Evolutionary conservation across 1,140 invertebrate species (phyloP).

Genomic region (Radopholus similis): DNA sequence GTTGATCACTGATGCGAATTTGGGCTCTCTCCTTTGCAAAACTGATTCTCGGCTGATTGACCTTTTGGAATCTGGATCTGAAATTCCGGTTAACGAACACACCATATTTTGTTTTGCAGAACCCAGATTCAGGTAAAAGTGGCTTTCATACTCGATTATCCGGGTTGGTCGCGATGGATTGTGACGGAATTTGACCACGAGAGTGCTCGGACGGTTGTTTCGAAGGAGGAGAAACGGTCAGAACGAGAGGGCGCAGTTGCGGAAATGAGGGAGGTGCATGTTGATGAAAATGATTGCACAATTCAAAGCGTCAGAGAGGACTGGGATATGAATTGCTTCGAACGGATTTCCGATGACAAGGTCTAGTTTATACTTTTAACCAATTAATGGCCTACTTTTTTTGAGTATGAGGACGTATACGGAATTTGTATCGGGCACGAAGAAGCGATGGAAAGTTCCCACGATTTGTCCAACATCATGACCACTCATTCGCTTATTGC

Average conservation of each 20-base stretch:
- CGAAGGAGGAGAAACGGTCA: neutral
- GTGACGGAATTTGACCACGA: neutral
- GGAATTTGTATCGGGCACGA: too few relatives aligned
- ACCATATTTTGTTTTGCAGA: neutral
- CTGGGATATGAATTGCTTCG: too few relatives aligned
- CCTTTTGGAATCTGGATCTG: neutral
- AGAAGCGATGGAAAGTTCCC: too few relatives aligned
- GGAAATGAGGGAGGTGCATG: neutral
- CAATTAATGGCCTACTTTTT: too few relatives aligned
- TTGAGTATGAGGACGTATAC: too few relatives aligned
- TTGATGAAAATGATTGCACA: neutral
- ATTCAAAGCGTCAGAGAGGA: too few relatives aligned
- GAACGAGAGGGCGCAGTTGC: neutral
- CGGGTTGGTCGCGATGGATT: conserved; percentile 1
- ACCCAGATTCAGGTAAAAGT: neutral
- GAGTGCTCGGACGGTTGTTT: neutral
- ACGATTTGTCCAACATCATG: too few relatives aligned
- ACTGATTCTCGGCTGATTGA: neutral
- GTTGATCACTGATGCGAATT: neutral
- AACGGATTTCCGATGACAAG: too few relatives aligned
- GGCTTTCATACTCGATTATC: neutral
- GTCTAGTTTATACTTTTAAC: too few relatives aligned
- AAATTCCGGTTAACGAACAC: too few relatives aligned
- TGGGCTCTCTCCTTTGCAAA: neutral
- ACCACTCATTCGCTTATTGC: too few relatives aligned